Percentiles rank a stretch among this genome's conserved stretches.
phyloP scores from a whole-genome alignment of 1,140 invertebrate species.

The Ruditapes philippinarum region DNA sequence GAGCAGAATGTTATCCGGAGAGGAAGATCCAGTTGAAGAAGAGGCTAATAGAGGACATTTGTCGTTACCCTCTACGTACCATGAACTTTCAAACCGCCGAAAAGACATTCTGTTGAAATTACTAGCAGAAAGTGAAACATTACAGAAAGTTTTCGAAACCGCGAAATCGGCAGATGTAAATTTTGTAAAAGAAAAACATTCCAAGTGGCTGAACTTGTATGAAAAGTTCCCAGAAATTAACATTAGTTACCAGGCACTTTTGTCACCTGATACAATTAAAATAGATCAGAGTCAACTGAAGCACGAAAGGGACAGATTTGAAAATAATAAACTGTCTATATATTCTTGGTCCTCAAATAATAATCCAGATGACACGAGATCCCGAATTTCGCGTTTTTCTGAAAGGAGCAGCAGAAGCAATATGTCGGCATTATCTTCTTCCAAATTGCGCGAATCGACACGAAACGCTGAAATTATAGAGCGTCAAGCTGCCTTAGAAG shows the following conservation, averaged over 20 bases:
- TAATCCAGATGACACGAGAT: no score
- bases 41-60: no score
- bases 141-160: neutral
- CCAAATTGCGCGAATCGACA: neutral
- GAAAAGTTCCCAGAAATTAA: neutral
- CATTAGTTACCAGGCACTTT: neutral
- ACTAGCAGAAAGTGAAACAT: no score
- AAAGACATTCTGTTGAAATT: no score
- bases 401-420: neutral
- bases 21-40: no score
- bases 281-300: neutral
- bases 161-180: neutral
- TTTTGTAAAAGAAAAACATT: neutral
- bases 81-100: neutral
- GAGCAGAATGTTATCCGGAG: no score
- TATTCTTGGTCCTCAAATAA: no score
- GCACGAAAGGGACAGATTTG: no score
- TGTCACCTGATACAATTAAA: neutral
- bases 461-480: neutral
- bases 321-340: no score
- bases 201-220: neutral
- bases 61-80: slow-evolving; percentile 7
- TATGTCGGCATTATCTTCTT: neutral
- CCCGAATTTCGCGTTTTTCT: neutral
- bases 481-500: slow-evolving; percentile 5